These are phyloP conservation scores for Hyalella azteca DNA, from an alignment of 2,888 invertebrate species.

Conservation along the genomic window DNA sequence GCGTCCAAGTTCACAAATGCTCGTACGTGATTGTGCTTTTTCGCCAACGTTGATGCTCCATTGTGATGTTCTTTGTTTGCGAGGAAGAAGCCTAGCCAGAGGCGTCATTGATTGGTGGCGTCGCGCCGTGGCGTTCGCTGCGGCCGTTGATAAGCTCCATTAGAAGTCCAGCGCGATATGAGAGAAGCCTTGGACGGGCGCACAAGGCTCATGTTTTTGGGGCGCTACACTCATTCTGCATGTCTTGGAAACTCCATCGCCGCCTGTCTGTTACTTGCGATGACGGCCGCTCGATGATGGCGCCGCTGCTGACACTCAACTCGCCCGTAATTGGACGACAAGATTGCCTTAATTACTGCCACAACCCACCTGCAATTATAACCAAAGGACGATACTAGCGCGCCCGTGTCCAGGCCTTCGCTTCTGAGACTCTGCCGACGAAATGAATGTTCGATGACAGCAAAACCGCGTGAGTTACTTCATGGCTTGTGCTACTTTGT, in stretches of 20 bases:
- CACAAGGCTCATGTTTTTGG: neutral
- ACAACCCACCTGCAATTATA: slow-evolving; percentile 17
- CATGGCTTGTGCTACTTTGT: too few relatives aligned
- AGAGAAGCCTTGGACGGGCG: slow-evolving; percentile 6
- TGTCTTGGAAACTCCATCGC: slow-evolving; percentile 18
- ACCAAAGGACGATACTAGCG: neutral
- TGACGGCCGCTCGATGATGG: slow-evolving; percentile 36
- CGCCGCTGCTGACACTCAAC: slow-evolving; percentile 24
- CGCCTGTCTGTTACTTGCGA: slow-evolving; percentile 39
- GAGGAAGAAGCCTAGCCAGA: too few relatives aligned
- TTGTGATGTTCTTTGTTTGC: too few relatives aligned
- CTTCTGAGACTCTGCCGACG: neutral
- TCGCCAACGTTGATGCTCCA: too few relatives aligned
- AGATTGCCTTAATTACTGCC: slow-evolving; percentile 40
- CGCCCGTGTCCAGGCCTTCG: neutral
- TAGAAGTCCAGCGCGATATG: neutral
- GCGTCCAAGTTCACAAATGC: too few relatives aligned
- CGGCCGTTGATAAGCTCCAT: slow-evolving; percentile 23
- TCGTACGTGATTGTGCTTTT: too few relatives aligned
- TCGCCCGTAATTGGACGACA: slow-evolving; percentile 40
- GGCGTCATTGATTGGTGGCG: neutral
- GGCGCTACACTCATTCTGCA: slow-evolving; percentile 3
- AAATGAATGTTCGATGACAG: too few relatives aligned
- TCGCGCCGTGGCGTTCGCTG: neutral
- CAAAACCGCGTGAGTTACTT: too few relatives aligned